Evolutionary conservation across 2,113 vertebrate species (phyloP), one percentile per base, ranked within the genome.

Genomic region (Podarcis muralis): DNA sequence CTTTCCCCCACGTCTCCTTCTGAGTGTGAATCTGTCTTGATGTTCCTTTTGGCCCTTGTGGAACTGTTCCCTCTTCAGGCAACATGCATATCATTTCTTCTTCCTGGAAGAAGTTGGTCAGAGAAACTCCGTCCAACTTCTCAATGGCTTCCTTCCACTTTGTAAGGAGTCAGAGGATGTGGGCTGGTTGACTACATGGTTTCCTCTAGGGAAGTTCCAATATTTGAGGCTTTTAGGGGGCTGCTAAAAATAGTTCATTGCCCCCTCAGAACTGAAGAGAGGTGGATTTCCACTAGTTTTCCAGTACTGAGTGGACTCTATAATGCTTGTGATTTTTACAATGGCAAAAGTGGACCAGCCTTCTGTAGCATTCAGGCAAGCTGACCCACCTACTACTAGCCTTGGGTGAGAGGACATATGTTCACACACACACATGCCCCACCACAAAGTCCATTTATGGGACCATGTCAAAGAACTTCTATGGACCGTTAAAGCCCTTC

Each of bases 1-100:
- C 25, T 57, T 43, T 1, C 75, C 43, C 18, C 2, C 20, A 4
- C 20, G 59, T 9, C 12, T 53, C 72, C 69, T 66, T 3, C 3
- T 69, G 57, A 83, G 30, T 32, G 4, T 35, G 0, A 3, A 0
- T 5, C 0, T 1, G 2, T 30, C 1, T 23, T 65, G 27, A 27
- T 69, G 6, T 15, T 87, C 35, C 16, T 83, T 84, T 1, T 80
- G 20, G 5, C 48, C 4, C 78, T 30, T 69, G 74, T 65, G 53
- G 11, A 62, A 81, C 84, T 43, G 11, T 23, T 69, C 40, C 68
- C 68, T 74, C 83, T 87, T 62, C 48, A n/a, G 32, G 15, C 30
- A 66, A 4, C 68, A 53, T 53, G 32, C n/a, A 48, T 81, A 72
- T 32, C 2, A 84, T 68, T 35, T 69, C 7, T 35, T 71, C 79